These are phyloP conservation scores for Lathronympha strigana DNA, from an alignment of 2,888 invertebrate genomes.

Conservation along the genomic window DNA sequence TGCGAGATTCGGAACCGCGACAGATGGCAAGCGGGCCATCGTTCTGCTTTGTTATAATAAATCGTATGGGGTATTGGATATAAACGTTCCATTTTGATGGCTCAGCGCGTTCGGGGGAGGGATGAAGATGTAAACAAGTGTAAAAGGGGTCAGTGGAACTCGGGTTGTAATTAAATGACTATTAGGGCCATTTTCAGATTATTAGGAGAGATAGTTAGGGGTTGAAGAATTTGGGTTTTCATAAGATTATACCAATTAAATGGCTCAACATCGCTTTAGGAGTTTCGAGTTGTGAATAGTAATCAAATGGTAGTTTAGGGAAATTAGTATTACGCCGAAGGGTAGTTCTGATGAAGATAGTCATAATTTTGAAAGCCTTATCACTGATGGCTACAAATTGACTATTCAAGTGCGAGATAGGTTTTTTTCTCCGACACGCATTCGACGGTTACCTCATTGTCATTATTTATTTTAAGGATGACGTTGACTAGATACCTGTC, in stretches of 20 bases:
- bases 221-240: slow-evolving; percentile 59
- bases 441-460: slow-evolving; percentile 39
- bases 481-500: slow-evolving; percentile 47
- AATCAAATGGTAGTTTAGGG: slow-evolving; percentile 44
- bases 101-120: slow-evolving; percentile 73
- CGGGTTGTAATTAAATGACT: slow-evolving; percentile 80
- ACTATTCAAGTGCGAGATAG: not conserved
- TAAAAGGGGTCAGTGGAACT: slow-evolving; percentile 83
- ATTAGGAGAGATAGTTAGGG: slow-evolving; percentile 74
- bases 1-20: slow-evolving; percentile 81
- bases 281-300: slow-evolving; percentile 56
- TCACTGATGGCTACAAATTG: slow-evolving; percentile 1
- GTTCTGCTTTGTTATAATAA: slow-evolving; percentile 80
- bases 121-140: slow-evolving; percentile 84
- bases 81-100: slow-evolving; percentile 83
- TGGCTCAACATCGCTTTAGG: slow-evolving; percentile 56
- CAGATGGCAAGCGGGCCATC: slow-evolving; percentile 82
- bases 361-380: not conserved
- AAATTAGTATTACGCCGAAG: slow-evolving; percentile 29
- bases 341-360: slow-evolving; percentile 20
- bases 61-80: slow-evolving; percentile 81
- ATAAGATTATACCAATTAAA: slow-evolving; percentile 67
- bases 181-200: slow-evolving; percentile 78
- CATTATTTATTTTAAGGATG: slow-evolving; percentile 55
- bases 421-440: slow-evolving; percentile 1